Conservation (phyloP, 2,113 vertebrate species). For the Amphiprion ocellaris region DNA sequence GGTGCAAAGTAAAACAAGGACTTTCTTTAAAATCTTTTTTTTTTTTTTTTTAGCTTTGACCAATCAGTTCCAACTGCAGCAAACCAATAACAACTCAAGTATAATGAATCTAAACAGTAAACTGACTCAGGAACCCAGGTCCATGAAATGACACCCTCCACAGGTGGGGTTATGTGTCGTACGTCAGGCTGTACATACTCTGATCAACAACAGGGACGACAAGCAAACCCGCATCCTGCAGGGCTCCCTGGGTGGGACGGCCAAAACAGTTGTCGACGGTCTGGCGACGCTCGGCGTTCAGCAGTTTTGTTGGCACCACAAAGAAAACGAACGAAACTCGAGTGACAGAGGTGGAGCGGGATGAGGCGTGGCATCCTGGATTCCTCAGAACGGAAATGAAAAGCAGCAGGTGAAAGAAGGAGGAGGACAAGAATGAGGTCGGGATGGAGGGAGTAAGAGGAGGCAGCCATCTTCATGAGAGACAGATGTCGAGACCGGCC, state of each 20-base stretch:
- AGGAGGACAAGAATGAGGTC: slow-evolving; percentile 21
- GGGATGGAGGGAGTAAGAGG: slow-evolving; percentile 3
- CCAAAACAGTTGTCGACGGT: no score
- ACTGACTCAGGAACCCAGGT: slow-evolving; percentile 23
- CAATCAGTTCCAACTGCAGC: slow-evolving; percentile 61
- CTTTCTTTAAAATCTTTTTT: not conserved
- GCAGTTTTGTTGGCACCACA: no score
- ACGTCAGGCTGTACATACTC: no score
- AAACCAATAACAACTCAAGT: slow-evolving; percentile 6
- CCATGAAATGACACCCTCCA: slow-evolving; percentile 92
- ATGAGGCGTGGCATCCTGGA: slow-evolving; percentile 82
- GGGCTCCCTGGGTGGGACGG: no score
- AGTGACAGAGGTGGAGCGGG: no score
- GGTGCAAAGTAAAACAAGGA: not conserved
- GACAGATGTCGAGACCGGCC: slow-evolving; percentile 48
- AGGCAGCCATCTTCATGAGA: slow-evolving; percentile 57
- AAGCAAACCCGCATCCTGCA: no score
- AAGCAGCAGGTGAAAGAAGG: slow-evolving; percentile 55
- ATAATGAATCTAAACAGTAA: slow-evolving; percentile 43
- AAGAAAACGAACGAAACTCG: no score
- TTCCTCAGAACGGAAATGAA: slow-evolving; percentile 84
- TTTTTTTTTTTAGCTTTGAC: not conserved
- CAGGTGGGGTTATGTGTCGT: slow-evolving; percentile 71
- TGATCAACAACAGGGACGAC: no score
- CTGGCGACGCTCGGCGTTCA: no score